Evolutionary conservation across 2,113 vertebrate species (phyloP).

Genomic region (Leptosomus discolor): DNA sequence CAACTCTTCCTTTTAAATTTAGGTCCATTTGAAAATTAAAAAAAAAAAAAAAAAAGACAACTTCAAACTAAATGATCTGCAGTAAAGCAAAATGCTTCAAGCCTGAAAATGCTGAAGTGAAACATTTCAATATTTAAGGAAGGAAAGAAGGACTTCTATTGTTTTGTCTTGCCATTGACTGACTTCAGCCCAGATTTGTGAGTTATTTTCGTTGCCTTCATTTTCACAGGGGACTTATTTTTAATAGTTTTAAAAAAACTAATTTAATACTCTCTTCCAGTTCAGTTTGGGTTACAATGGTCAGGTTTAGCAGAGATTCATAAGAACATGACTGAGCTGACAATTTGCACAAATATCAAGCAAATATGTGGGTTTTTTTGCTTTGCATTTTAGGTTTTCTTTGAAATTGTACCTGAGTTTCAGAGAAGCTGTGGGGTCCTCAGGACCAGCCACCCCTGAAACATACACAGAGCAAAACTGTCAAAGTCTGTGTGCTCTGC

Average conservation of each 20-base stretch:
- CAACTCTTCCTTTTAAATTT: neutral
- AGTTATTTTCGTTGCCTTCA: constrained; percentile 14
- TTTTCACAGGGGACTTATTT: neutral
- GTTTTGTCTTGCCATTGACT: constrained; percentile 1
- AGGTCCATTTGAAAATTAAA: neutral
- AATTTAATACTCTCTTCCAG: neutral
- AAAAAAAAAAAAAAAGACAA: neutral
- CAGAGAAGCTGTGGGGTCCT: neutral
- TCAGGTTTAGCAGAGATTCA: neutral
- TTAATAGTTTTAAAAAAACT: neutral
- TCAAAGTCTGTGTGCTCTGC: neutral
- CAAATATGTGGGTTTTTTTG: neutral
- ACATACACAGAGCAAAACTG: neutral
- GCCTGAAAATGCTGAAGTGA: neutral
- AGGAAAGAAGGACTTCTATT: neutral
- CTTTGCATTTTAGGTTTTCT: neutral
- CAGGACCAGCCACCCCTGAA: neutral
- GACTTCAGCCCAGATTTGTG: neutral
- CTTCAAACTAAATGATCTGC: neutral
- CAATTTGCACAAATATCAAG: neutral
- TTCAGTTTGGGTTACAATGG: neutral
- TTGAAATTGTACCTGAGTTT: neutral
- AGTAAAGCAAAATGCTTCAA: neutral
- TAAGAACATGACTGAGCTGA: neutral
- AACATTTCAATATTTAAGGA: neutral